Base-by-base conservation (phyloP, 2,113 vertebrate species). In the Microtus pennsylvanicus region DNA sequence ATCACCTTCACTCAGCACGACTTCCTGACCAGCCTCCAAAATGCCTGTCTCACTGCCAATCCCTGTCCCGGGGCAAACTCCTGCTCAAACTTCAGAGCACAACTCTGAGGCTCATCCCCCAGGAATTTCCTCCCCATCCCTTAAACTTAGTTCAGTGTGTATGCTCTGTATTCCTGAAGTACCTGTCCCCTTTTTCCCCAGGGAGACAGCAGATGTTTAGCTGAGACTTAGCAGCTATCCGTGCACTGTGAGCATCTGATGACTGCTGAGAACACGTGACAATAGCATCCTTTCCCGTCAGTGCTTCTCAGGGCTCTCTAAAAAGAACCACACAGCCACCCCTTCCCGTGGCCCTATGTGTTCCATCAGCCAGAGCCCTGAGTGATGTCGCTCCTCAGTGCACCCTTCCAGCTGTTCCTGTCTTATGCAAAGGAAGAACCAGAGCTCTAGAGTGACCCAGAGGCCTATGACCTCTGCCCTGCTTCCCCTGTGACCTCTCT, bases 151-250 rank as follows among this genome's bases (percentile, higher is more conserved):
- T 63, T 75, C 38, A 30, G 6, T 78, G 16, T 35, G 50, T 16
- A 45, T 93, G 67, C 45, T 96, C 90, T 94, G 14, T 35, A 26
- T 72, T 47, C 76, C 92, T 10, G 47, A 9, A 89, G 95, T 22
- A 42, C 7, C 72, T 78, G 72, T 82, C 82, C 77, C 33, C 61
- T 67, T 52, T 70, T 5, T 83, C 21, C 89, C 26, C 38, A 85
- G 17, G 12, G 50, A 81, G 42, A 52, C 22, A 7, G 4, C 22
- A 80, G 85, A 22, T 81, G 26, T 58, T 69, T 38, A 35, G 74
- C 58, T 2, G 38, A 26, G 52, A n/a, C 86, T 21, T 87, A 58
- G 67, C 28, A 81, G 55, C 33, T 78, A 24, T 35, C 16, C 10
- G 33, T 30, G 12, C 50, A 69, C 42, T 55, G 0, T 33, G 50